Base-by-base conservation (phyloP, 2,888 invertebrate species). In the Lasioglossum oenotherae region DNA sequence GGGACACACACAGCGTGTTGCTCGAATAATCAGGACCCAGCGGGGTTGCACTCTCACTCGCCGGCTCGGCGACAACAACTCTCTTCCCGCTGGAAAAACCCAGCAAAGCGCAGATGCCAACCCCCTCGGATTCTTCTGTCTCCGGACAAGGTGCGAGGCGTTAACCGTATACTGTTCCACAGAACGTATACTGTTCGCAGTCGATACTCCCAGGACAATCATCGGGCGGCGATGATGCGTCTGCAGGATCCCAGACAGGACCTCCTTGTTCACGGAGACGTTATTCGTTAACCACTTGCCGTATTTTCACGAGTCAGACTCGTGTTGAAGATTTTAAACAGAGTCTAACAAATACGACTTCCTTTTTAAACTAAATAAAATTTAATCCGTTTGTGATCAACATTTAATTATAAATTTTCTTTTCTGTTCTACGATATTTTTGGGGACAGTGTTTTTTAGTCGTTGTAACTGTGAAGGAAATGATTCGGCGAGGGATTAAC, bases 131-230 rank as follows among this genome's bases (percentile, higher is more conserved):
- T 81, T 87, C 74, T 80, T 81, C 69, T n/a, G 53, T 53, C 53
- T 53, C 71, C 49, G n/a, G 41, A 72, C 57, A 14, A 79, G 64
- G 72, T 77, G 74, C 80, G 84, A 89, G 88, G 88, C 85, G 84
- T 88, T 80, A 86, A 84, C 80, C n/a, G n/a, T 38, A 4, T 67
- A 41, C 67, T 64, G 49, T 53, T 35, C 23, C 8, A 67, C 35
- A 75, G 67, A 49, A 74, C 27, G 3, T 14, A 44, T 14, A 14
- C 14, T 14, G 44, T 44, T 14, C 44, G 85, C 76, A 74, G 85
- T 80, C 84, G 72, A 89, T 92, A 90, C 85, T 84, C 88, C 80
- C 80, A 75, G 84, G 87, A 87, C 81, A 72, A 87, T 84, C 35
- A 81, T 64, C 31, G 27, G 31, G 14, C n/a, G 31, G 31, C 16